A percentile compares a stretch with the other conserved stretches of the same genome.
Conservation (phyloP, 2,888 invertebrate species). For the Harpalus rubripes region DNA sequence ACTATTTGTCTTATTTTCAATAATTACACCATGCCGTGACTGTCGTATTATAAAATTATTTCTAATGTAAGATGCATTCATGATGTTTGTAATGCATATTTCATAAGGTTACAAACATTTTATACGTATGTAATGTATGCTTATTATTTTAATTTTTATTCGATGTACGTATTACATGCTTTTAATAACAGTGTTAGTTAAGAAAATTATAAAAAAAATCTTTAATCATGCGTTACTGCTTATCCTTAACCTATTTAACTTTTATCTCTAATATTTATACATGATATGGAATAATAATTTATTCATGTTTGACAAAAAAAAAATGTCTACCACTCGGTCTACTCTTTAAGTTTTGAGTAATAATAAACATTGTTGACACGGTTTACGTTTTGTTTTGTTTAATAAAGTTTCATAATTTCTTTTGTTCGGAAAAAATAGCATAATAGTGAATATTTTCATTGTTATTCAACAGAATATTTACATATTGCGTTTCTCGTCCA, state of each 20-base stretch:
- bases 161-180: not conserved
- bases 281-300: not conserved
- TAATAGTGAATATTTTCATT: not conserved
- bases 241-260: not conserved
- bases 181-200: not conserved
- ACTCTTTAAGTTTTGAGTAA: not conserved
- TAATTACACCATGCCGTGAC: no score
- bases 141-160: not conserved
- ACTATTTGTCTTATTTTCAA: no score
- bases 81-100: not conserved
- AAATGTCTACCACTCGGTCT: not conserved
- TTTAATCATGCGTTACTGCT: not conserved
- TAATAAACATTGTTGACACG: not conserved
- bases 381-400: not conserved
- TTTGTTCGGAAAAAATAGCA: not conserved
- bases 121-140: not conserved
- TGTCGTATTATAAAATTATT: no score
- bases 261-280: not conserved
- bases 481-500: no score
- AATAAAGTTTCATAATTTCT: not conserved
- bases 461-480: no score
- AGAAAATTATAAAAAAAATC: slow-evolving; percentile 1
- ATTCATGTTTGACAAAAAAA: no score
- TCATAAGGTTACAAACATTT: not conserved
- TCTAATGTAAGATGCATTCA: not conserved